Percentiles rank a stretch among this genome's conserved stretches.
These are phyloP conservation scores for Ferdinandea cuprea DNA, from an alignment of 2,888 invertebrate genomes.

Conservation along the genomic window DNA sequence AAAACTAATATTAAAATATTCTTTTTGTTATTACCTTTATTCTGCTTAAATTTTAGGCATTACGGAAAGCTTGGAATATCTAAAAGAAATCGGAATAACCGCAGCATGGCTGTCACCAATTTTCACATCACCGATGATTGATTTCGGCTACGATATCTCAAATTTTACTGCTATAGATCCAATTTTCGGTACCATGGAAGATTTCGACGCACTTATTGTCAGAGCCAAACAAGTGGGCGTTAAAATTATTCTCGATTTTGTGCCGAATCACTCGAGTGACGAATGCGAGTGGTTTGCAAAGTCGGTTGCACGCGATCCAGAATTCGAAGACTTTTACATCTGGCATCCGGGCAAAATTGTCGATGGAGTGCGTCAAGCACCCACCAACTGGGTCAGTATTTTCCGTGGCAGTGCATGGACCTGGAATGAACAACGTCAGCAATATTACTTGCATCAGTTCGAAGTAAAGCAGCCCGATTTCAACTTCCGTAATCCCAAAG, in stretches of 20 bases:
- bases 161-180: conserved; percentile 88
- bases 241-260: conserved; percentile 87
- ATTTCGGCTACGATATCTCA: conserved; percentile 91
- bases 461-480: conserved; percentile 86
- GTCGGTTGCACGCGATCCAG: conserved; percentile 86
- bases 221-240: conserved; percentile 85
- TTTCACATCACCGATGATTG: conserved; percentile 89
- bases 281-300: conserved; percentile 93
- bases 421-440: conserved; percentile 85
- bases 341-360: conserved; percentile 86
- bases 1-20: too few species aligned
- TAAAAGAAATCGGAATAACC: conserved; percentile 87
- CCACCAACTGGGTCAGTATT: conserved; percentile 88
- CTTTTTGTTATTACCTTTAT: neutral
- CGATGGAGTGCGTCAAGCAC: conserved; percentile 83
- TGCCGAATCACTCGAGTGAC: conserved; percentile 91
- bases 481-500: conserved; percentile 85
- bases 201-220: conserved; percentile 86
- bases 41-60: conserved; percentile 84
- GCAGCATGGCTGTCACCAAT: conserved; percentile 90
- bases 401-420: conserved; percentile 86
- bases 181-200: conserved; percentile 88
- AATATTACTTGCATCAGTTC: conserved; percentile 88
- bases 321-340: conserved; percentile 89
- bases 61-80: conserved; percentile 85